A percentile compares a stretch with the other conserved stretches of the same genome.
Evolutionary conservation across 2,113 vertebrate genomes (phyloP).

Genomic region (Daubentonia madagascariensis): DNA sequence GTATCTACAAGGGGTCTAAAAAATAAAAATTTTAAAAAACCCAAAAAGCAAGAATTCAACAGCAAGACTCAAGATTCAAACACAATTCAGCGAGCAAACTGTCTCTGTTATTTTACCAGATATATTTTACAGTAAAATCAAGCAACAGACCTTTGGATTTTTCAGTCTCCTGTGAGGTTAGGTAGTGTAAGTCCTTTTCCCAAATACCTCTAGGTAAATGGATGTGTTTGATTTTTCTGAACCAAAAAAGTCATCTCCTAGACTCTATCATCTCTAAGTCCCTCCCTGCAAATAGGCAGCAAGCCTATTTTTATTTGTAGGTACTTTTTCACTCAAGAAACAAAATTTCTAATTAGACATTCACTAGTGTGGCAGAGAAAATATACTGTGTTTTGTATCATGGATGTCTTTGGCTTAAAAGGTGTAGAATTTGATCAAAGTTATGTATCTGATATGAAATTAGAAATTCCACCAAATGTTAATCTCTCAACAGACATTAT

Average conservation of each 20-base stretch:
- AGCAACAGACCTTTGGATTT: not conserved
- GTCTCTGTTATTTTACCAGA: not conserved
- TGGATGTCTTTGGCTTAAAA: not conserved
- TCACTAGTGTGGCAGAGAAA: not conserved
- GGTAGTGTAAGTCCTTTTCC: not conserved
- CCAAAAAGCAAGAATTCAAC: not conserved
- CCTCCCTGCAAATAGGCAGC: not conserved
- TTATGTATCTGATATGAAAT: not conserved
- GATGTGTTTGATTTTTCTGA: not conserved
- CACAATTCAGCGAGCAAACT: not conserved
- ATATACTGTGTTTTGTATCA: not conserved
- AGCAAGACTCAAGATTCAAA: not conserved
- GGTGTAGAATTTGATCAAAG: not conserved
- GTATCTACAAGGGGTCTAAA: not conserved
- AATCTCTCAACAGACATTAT: not conserved
- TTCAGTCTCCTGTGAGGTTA: not conserved
- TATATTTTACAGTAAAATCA: not conserved
- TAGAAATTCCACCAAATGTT: not conserved
- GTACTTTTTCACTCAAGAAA: not conserved
- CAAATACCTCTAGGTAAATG: not conserved
- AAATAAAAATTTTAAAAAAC: not conserved
- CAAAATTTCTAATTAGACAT: not conserved
- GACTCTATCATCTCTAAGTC: not conserved
- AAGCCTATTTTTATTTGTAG: not conserved
- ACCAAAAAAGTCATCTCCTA: not conserved